These are phyloP conservation scores for Drosophila anceps DNA, from an alignment of 2,888 invertebrate species.

Conservation along the genomic window DNA sequence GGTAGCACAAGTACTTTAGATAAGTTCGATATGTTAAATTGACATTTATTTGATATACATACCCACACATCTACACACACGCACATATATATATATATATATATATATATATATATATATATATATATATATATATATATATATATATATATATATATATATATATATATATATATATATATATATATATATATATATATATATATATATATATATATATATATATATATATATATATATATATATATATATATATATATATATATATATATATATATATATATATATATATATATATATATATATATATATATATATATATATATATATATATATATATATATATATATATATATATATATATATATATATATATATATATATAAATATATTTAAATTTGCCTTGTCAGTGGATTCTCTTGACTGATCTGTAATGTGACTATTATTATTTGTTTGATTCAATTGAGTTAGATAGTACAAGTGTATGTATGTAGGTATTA, in stretches of 20 bases:
- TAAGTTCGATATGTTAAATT: slow-evolving; percentile 70
- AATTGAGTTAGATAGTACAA: slow-evolving; percentile 37
- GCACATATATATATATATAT: neutral
- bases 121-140: neutral
- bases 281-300: neutral
- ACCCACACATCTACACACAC: neutral
- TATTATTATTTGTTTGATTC: slow-evolving; percentile 2
- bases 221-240: neutral
- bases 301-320: neutral
- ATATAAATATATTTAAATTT: no score
- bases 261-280: neutral
- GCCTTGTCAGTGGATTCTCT: neutral
- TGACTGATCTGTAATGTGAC: neutral
- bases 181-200: neutral
- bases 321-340: neutral
- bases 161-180: neutral
- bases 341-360: neutral
- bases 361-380: neutral
- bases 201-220: neutral
- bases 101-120: neutral
- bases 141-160: neutral
- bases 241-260: neutral
- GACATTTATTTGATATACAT: slow-evolving; percentile 44
- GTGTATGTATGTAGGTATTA: slow-evolving; percentile 14
- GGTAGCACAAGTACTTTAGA: slow-evolving; percentile 42